These are phyloP conservation scores for Camponotus fellah DNA, from an alignment of 2,888 invertebrate genomes.

Conservation along the genomic window DNA sequence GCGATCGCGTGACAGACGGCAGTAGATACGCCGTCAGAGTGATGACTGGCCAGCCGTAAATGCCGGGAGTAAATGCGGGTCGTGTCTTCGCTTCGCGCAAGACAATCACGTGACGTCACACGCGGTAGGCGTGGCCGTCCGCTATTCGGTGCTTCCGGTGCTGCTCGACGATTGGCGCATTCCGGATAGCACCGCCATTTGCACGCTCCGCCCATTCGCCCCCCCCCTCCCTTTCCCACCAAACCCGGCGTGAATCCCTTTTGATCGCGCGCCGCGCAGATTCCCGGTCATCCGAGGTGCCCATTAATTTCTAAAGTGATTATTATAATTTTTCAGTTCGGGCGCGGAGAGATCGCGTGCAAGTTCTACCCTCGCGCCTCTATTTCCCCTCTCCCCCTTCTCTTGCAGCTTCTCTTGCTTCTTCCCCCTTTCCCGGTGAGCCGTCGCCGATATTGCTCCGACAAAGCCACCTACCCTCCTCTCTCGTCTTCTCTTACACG, in stretches of 20 bases:
- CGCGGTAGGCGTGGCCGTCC: conserved; percentile 66
- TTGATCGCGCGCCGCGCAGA: conserved; percentile 50
- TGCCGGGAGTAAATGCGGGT: conserved; percentile 53
- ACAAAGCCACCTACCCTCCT: not conserved
- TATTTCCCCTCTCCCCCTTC: not conserved
- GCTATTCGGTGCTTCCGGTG: conserved; percentile 58
- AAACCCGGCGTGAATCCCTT: conserved; percentile 50
- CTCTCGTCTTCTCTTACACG: not conserved
- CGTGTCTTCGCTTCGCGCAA: conserved; percentile 64
- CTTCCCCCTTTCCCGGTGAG: not conserved
- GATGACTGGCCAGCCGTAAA: conserved; percentile 65
- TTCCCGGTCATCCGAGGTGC: conserved; percentile 59
- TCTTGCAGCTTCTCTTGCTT: not conserved
- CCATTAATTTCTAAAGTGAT: conserved; percentile 81
- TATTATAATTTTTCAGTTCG: conserved; percentile 78
- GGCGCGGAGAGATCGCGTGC: conserved; percentile 42
- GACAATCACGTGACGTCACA: conserved; percentile 62
- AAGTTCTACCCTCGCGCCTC: conserved; percentile 13
- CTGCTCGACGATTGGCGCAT: conserved; percentile 70
- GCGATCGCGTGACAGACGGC: conserved; percentile 63
- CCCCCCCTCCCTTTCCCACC: conserved; percentile 35
- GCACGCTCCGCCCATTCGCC: conserved; percentile 62
- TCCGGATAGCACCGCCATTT: conserved; percentile 73
- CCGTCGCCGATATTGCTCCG: conserved; percentile 1
- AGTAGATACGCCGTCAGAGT: conserved; percentile 73